Percentiles rank a stretch among this genome's conserved stretches.
Evolutionary conservation across 2,113 vertebrate genomes (phyloP).

Genomic region (Andinoacara biseriatus): DNA sequence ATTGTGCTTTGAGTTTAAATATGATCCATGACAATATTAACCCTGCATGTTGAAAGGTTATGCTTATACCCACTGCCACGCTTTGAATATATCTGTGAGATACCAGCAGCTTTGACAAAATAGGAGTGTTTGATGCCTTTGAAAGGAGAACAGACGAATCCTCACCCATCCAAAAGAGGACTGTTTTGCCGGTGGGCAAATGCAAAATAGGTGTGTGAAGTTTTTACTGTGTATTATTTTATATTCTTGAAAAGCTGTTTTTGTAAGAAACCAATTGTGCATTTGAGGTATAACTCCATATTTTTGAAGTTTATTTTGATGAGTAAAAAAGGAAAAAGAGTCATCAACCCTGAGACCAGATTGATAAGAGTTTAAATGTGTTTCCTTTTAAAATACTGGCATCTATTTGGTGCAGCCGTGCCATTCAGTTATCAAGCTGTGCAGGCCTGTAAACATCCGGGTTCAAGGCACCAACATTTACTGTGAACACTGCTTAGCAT

Average conservation of each 20-base stretch:
- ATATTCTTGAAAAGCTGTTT: not conserved
- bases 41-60: not conserved
- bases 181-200: not conserved
- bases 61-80: not conserved
- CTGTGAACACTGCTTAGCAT: too few relatives aligned
- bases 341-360: not conserved
- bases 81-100: not conserved
- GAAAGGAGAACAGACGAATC: not conserved
- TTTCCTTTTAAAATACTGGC: not conserved
- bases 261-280: not conserved
- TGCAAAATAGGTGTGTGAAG: not conserved
- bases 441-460: conserved; percentile 32
- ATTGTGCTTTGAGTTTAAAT: not conserved
- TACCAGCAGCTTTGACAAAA: not conserved
- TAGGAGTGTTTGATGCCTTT: not conserved
- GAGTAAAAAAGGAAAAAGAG: not conserved
- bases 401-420: not conserved
- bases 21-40: not conserved
- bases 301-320: not conserved
- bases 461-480: not conserved
- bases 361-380: not conserved
- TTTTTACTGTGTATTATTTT: too few relatives aligned
- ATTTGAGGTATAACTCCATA: not conserved
- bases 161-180: not conserved
- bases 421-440: not conserved